Evolutionary conservation across 2,113 vertebrate species (phyloP).

Genomic region (Charadrius vociferus): DNA sequence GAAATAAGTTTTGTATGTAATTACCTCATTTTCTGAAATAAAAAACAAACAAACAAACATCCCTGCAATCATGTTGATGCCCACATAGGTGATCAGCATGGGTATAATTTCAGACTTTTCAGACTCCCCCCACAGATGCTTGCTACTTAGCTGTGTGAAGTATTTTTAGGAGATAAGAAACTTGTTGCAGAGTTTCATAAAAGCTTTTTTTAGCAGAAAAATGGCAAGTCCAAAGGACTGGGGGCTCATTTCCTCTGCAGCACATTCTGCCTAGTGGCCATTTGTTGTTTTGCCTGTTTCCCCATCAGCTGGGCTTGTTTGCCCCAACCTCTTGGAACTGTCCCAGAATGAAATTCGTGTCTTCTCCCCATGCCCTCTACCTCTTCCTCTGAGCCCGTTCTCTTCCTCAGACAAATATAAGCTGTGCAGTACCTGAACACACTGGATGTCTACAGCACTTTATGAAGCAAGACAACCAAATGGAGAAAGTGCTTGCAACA

Average conservation of each 20-base stretch:
- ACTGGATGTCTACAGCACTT: not conserved
- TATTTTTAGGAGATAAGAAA: not conserved
- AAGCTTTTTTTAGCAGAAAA: not conserved
- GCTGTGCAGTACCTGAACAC: not conserved
- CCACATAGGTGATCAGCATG: not conserved
- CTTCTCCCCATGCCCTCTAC: not conserved
- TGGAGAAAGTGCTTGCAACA: not conserved
- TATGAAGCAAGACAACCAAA: constrained; percentile 34
- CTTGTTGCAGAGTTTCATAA: not conserved
- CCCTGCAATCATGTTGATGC: not conserved
- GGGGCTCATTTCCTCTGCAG: not conserved
- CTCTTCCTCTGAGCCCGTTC: not conserved
- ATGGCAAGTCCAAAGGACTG: not conserved
- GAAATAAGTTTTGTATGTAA: not conserved
- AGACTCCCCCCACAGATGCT: not conserved
- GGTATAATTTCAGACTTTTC: not conserved
- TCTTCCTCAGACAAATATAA: not conserved
- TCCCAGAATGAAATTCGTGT: not conserved
- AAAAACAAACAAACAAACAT: not conserved
- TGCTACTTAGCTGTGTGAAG: not conserved
- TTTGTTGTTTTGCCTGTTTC: not conserved
- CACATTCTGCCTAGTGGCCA: not conserved
- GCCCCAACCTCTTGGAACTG: not conserved
- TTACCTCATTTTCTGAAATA: not conserved
- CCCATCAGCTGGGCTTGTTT: not conserved